Base-by-base conservation (phyloP, 2,113 vertebrate species). In the Litocranius walleri region DNA sequence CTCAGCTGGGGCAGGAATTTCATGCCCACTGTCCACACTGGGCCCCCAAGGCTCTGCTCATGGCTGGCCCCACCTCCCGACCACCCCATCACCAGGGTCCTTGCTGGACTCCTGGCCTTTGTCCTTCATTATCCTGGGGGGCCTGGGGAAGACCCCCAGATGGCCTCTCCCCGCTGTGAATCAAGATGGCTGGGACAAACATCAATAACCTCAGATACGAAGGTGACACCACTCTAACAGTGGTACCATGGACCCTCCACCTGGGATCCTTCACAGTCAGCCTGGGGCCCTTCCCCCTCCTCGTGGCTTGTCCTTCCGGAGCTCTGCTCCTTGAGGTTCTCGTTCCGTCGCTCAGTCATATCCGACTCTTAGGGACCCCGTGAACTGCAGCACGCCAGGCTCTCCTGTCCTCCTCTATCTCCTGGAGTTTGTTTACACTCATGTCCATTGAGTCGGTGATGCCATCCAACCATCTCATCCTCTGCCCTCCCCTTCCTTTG, bases 271-370 rank as follows among this genome's bases (percentile, higher is more conserved):
- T 56, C 52, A 8, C 3, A 33, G 33, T 33, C 33, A n/a, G 62
- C 62, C 62, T 9, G 7, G 15, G 61, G 33, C 16, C 62, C 62
- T 9, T 7, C 61, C 33, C 15, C 33, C 3, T n/a, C 15, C 52
- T 56, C 2, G 1, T 1, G 13, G 33, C 19, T 25, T 15, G 33
- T 54, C 33, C 33, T 54, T 36, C 81, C 3, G 0, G 50, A 6
- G 50, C 30, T 33, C 62, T n/a, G 33, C 61, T 16, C 30, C 61
- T 62, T 2, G 33, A 17, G 33, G 62, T 10, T n/a, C 33, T 67
- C 7, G 2, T n/a, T 10, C 33, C 0, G 0, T n/a, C 16, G 1
- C 33, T n/a, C 7, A 10, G 33, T 17, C 33, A 0, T 1, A 8
- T 19, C 62, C 16, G 1, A n/a, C 62, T n/a, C 62, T 67, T 17